Evolutionary conservation across 1,140 invertebrate species (phyloP), one percentile per base, ranked within the genome.

Genomic region (Drosophila arawakana): DNA sequence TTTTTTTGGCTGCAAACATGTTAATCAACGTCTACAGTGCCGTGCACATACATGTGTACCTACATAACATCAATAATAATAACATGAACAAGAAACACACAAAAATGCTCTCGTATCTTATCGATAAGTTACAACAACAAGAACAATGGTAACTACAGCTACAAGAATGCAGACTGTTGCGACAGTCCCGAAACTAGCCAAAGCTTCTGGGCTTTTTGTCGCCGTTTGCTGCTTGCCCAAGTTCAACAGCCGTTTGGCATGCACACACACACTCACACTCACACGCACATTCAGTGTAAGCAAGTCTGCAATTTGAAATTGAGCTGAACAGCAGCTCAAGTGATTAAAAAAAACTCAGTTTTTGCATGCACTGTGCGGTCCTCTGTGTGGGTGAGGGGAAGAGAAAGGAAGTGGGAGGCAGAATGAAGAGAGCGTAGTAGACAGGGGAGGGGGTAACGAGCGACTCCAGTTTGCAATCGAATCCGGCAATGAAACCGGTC

Each of bases 401-500:
- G 18, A 52, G 18, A 46, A 34, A n/a, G 25, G 10, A 3, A n/a
- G 47, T 25, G 10, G 25, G 25, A 30, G 25, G 25, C 25, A 30
- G 25, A 30, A 30, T 30, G 25, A 6, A 7, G 10, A n/a, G n/a
- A 21, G 37, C 13, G 37, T 8, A 25, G 21, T 2, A 2, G n/a
- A 11, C 7, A 1, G 6, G 30, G 15, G 15, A 21, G 15, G 35
- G 37, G 58, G 25, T 41, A 47, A 39, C n/a, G 15, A 54, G 61
- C 63, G 54, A 50, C 52, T 65, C 39, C 61, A 55, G 39, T 71
- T 74, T 55, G 66, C 67, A 62, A 70, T 70, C 43, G 43, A 62
- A 74, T 66, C 54, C 62, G 54, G 44, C 54, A 59, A 55, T 74
- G 41, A 30, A 74, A 74, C 72, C 62, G 62, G 62, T 65, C 43